phyloP scores from a whole-genome alignment of 2,113 vertebrate genomes.

The Chlamydotis undulata region DNA sequence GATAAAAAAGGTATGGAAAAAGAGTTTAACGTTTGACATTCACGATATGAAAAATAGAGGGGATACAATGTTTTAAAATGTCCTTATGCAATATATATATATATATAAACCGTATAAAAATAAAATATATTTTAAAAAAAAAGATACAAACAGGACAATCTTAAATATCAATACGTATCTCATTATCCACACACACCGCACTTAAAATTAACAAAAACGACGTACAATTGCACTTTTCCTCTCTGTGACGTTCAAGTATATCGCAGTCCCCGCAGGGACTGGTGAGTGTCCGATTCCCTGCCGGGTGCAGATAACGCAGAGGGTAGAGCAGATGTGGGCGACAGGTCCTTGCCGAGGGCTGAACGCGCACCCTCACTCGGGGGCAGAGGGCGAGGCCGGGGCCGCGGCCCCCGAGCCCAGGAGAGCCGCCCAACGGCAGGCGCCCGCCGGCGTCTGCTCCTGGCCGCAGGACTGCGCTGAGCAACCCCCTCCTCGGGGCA shows the following conservation, averaged over 20 bases:
- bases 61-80: constrained; percentile 88
- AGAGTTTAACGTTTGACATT: constrained; percentile 78
- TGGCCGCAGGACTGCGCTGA: background rate
- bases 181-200: constrained; percentile 83
- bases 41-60: constrained; percentile 78
- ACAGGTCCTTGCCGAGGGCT: background rate
- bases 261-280: constrained; percentile 81
- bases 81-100: constrained; percentile 85
- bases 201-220: constrained; percentile 58
- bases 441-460: constrained; percentile 44
- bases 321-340: constrained; percentile 35
- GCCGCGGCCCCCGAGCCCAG: background rate
- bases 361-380: background rate
- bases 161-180: constrained; percentile 90
- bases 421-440: background rate
- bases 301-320: constrained; percentile 69
- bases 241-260: constrained; percentile 95
- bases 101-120: constrained; percentile 91
- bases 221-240: constrained; percentile 93
- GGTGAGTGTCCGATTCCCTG: constrained; percentile 72
- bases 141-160: constrained; percentile 75
- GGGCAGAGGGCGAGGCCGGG: background rate
- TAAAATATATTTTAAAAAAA: constrained; percentile 82
- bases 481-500: background rate
- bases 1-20: constrained; percentile 61